phyloP scores from a whole-genome alignment of 2,797 vertebrate species.

The Cirrhinus molitorella region DNA sequence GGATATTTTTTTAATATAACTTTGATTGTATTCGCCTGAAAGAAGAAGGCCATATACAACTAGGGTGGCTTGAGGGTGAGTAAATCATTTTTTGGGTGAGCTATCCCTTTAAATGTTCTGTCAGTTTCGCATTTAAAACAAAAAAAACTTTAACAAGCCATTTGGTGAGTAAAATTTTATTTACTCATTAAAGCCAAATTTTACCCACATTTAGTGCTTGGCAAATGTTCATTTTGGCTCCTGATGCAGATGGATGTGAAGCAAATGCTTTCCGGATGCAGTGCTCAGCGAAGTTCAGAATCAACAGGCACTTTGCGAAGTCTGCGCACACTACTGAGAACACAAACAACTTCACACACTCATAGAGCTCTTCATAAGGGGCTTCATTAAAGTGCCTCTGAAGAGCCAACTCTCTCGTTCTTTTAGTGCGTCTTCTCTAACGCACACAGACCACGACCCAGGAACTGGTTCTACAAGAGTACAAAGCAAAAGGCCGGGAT shows the following conservation, averaged over 20 bases:
- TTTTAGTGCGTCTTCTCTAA: neutral
- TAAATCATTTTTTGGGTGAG: too few relatives aligned
- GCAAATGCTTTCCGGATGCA: neutral
- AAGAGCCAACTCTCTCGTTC: neutral
- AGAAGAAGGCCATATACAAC: too few relatives aligned
- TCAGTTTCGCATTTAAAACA: neutral
- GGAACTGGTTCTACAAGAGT: slow-evolving; percentile 44
- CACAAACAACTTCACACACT: slow-evolving; percentile 14
- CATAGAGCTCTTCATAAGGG: slow-evolving; percentile 22
- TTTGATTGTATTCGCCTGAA: too few relatives aligned
- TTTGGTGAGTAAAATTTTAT: neutral
- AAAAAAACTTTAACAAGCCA: neutral
- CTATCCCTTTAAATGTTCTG: too few relatives aligned
- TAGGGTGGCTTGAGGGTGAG: too few relatives aligned
- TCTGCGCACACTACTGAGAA: neutral
- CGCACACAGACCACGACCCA: slow-evolving; percentile 14
- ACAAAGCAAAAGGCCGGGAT: slow-evolving; percentile 57
- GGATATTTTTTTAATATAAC: too few relatives aligned
- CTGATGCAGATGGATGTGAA: neutral
- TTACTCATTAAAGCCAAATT: neutral
- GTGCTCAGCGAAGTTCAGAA: neutral
- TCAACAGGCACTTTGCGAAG: slow-evolving; percentile 1
- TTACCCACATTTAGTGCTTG: slow-evolving; percentile 1
- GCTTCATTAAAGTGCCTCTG: slow-evolving; percentile 40
- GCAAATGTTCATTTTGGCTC: neutral